phyloP scores from a whole-genome alignment of 1,140 invertebrate species.

The Adoxophyes honmai region DNA sequence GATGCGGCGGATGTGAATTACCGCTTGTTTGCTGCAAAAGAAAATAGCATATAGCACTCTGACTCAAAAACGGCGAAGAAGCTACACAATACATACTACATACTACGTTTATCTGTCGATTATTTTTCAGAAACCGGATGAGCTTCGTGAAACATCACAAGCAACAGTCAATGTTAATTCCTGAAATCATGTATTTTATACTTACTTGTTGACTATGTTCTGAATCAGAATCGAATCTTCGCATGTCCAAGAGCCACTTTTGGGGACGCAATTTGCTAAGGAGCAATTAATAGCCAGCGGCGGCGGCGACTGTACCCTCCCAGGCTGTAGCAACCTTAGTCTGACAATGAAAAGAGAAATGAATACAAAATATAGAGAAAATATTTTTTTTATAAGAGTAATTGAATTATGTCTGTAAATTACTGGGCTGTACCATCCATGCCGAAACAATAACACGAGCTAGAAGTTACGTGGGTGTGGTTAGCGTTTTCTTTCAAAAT shows the following conservation, averaged over 20 bases:
- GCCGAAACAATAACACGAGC: too few species aligned
- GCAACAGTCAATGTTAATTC: too few species aligned
- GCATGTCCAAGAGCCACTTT: slow-evolving; percentile 56
- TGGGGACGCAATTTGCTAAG: slow-evolving; percentile 65
- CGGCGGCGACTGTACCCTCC: slow-evolving; percentile 37
- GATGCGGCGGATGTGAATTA: slow-evolving; percentile 42
- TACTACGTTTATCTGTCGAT: too few species aligned
- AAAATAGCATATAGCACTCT: neutral
- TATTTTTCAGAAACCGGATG: too few species aligned
- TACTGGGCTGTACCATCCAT: too few species aligned
- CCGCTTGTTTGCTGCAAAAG: slow-evolving; percentile 49
- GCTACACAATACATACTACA: too few species aligned
- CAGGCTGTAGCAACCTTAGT: slow-evolving; percentile 41
- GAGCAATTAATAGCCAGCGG: slow-evolving; percentile 67
- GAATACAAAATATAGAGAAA: too few species aligned
- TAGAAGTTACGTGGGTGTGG: too few species aligned
- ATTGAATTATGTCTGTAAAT: too few species aligned
- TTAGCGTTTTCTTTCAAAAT: too few species aligned
- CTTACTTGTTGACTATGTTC: slow-evolving; percentile 70
- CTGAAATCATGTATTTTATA: too few species aligned
- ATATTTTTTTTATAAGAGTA: too few species aligned
- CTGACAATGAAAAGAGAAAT: slow-evolving; percentile 28
- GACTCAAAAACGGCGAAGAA: slow-evolving; percentile 15
- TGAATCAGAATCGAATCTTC: slow-evolving; percentile 61
- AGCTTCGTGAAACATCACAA: neutral